Evolutionary conservation across 2,797 vertebrate species (phyloP).

Genomic region (Lutjanus argentimaculatus): DNA sequence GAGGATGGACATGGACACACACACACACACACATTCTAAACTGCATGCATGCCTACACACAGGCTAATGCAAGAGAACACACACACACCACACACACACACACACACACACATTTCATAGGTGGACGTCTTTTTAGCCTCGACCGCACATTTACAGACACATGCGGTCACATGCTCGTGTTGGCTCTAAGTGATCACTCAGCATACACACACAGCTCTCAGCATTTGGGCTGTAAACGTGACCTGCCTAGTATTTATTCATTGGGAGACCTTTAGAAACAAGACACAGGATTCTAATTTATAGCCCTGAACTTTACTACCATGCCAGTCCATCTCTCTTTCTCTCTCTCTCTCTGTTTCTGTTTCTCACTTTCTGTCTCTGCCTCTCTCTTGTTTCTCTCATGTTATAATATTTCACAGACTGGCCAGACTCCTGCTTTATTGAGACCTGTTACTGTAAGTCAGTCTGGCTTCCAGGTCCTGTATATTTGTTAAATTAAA

Average conservation of each 20-base stretch:
- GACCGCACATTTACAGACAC: constrained; percentile 17
- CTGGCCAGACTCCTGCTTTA: constrained; percentile 8
- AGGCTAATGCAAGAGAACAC: neutral
- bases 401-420: constrained; percentile 13
- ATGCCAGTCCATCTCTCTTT: constrained; percentile 48
- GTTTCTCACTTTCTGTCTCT: constrained; percentile 15
- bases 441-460: neutral
- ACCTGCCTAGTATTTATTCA: constrained; percentile 78
- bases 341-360: constrained; percentile 18
- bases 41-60: constrained; percentile 1
- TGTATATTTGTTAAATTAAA: neutral
- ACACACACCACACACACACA: neutral
- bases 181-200: constrained; percentile 20
- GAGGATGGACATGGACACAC: constrained; percentile 6
- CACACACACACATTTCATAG: constrained; percentile 22
- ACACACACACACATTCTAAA: constrained; percentile 1
- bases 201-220: constrained; percentile 15
- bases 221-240: constrained; percentile 47
- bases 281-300: constrained; percentile 76
- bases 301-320: constrained; percentile 77
- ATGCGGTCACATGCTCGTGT: constrained; percentile 16
- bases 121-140: constrained; percentile 11
- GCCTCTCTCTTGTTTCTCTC: constrained; percentile 23
- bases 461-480: constrained; percentile 1
- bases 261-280: constrained; percentile 75